A percentile compares a stretch with the other conserved stretches of the same genome.
Conservation (phyloP, 2,888 invertebrate species). For the Hermodice carunculata region DNA sequence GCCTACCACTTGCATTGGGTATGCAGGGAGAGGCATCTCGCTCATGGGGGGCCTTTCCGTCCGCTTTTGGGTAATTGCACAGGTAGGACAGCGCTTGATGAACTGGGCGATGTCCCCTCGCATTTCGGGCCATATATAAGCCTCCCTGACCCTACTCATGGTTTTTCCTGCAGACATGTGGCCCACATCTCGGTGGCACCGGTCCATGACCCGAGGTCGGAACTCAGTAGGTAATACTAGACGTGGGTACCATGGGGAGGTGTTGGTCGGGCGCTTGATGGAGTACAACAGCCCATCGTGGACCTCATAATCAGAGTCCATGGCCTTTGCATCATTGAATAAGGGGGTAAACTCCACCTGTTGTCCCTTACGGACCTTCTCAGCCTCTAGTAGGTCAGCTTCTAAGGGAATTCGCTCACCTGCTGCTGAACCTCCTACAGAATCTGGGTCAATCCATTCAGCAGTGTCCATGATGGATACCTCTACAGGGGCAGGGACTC, state of each 20-base stretch:
- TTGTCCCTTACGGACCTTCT: too few species aligned
- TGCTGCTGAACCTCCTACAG: too few species aligned
- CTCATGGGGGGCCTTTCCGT: background rate
- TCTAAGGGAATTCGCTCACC: too few species aligned
- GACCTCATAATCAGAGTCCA: too few species aligned
- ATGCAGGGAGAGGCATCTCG: constrained; percentile 3
- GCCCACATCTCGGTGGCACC: constrained; percentile 1
- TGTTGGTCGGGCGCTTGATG: too few species aligned
- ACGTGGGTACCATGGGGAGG: too few species aligned
- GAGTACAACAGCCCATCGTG: too few species aligned
- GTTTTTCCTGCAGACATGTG: constrained; percentile 5
- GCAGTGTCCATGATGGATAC: background rate
- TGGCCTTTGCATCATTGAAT: too few species aligned
- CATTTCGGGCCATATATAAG: constrained; percentile 10
- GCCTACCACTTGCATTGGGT: constrained; percentile 1
- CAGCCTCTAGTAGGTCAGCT: too few species aligned
- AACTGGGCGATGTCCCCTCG: background rate
- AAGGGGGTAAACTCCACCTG: too few species aligned
- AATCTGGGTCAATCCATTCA: too few species aligned
- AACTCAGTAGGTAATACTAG: background rate
- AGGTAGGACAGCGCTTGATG: background rate
- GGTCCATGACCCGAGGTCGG: background rate
- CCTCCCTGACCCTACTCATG: background rate
- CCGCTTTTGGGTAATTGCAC: background rate
- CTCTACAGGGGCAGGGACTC: background rate